Percentiles rank a stretch among this genome's conserved stretches.
These are phyloP conservation scores for Quadroppia sp. DNA, from an alignment of 2,888 invertebrate species.

Conservation along the genomic window DNA sequence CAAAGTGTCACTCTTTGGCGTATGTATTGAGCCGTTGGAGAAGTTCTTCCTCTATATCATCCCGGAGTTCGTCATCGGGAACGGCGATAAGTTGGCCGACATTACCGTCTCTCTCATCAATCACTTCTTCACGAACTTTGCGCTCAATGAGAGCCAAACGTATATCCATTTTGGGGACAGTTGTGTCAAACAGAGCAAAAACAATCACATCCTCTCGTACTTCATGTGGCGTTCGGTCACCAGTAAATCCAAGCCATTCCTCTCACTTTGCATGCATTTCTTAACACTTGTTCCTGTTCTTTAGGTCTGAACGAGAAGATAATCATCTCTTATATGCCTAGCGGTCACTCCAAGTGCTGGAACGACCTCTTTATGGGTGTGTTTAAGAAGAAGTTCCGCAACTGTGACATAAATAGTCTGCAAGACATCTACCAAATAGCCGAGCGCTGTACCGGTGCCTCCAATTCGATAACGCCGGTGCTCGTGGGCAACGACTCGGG, in stretches of 20 bases:
- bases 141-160: conserved; percentile 20
- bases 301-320: conserved; percentile 35
- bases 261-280: too few species aligned
- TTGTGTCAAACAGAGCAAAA: conserved; percentile 36
- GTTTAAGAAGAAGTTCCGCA: conserved; percentile 40
- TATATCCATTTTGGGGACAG: conserved; percentile 26
- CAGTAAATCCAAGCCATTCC: too few species aligned
- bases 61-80: conserved; percentile 34
- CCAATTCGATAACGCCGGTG: conserved; percentile 14
- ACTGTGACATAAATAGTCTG: conserved; percentile 30
- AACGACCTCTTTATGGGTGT: conserved; percentile 42
- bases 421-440: conserved; percentile 28
- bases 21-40: conserved; percentile 37
- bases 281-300: background rate
- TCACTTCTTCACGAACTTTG: conserved; percentile 33
- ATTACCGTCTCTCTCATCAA: conserved; percentile 37
- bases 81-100: conserved; percentile 4
- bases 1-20: conserved; percentile 39
- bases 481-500: conserved; percentile 38
- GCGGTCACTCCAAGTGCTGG: conserved; percentile 38
- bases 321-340: conserved; percentile 33
- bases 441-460: conserved; percentile 27
- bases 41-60: conserved; percentile 40
- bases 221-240: conserved; percentile 40
- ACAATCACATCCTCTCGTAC: conserved; percentile 33